Percentiles rank a stretch among this genome's conserved stretches.
Evolutionary conservation across 92 coral and sea anemone genomes (phyloP).

Genomic region (Meandrina meandrites): DNA sequence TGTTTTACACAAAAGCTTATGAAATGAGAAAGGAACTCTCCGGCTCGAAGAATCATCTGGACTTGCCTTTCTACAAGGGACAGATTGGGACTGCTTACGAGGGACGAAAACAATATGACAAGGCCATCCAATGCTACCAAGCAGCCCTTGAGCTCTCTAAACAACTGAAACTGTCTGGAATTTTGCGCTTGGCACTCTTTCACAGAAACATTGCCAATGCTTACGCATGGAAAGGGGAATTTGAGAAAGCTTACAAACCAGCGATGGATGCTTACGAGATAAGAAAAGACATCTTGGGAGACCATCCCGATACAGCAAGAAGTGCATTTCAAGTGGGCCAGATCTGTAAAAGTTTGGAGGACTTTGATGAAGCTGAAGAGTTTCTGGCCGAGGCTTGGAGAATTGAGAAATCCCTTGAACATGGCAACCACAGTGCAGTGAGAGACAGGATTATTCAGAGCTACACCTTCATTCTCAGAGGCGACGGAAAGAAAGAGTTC

Average conservation of each 20-base stretch:
- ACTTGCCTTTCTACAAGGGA: constrained; percentile 1
- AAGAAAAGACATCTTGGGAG: constrained; percentile 14
- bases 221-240: constrained; percentile 4
- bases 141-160: neutral
- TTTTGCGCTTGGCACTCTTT: constrained; percentile 11
- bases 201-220: constrained; percentile 29
- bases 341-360: neutral
- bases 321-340: constrained; percentile 23
- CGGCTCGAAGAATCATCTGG: constrained; percentile 11
- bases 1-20: constrained; percentile 35
- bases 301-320: constrained; percentile 31
- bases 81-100: constrained; percentile 22
- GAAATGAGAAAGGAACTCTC: constrained; percentile 53
- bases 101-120: neutral
- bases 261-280: constrained; percentile 17
- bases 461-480: neutral
- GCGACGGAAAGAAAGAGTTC: neutral
- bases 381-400: constrained; percentile 14
- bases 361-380: constrained; percentile 17
- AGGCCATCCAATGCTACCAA: constrained; percentile 10
- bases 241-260: constrained; percentile 5
- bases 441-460: constrained; percentile 7
- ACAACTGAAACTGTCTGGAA: constrained; percentile 14
- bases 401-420: constrained; percentile 22
- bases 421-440: constrained; percentile 26